Base-by-base conservation (phyloP, 2,113 vertebrate species). In the Sterna hirundo region DNA sequence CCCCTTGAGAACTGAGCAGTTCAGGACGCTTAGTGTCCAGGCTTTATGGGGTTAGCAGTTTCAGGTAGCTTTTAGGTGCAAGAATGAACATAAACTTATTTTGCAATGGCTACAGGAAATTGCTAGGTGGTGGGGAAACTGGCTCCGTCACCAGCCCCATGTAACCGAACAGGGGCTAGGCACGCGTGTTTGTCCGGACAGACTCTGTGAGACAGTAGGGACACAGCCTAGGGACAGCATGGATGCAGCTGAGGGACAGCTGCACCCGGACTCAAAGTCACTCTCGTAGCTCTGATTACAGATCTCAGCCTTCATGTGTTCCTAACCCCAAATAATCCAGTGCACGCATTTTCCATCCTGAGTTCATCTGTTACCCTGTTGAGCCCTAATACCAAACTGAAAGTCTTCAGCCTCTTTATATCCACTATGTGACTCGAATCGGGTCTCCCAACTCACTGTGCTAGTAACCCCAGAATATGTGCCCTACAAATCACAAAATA, bases 11-110 rank as follows among this genome's bases (percentile, higher is more conserved):
- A 8, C 20, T 30, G 46, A 25, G 65, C 16, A 25, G 38, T 18
- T 47, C 1, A 16, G 68, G 22, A 51, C 0, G 7, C 51, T 46
- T 11, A 9, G 15, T 36, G 38, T 3, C 0, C 0, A 81, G 36
- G 36, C 47, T 58, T 57, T 42, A 14, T 0, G 12, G 57, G 29
- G 14, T 27, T 26, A 44, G 55, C 51, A 54, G n/a, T 4, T 57
- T 21, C 80, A 49, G 71, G 38, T 6, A 4, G 36, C 34, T 66
- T 62, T 66, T 32, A 60, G 17, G 27, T 11, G 40, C n/a, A 32
- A 78, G 44, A 69, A 36, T 27, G 7, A 40, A 46, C 49, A 62
- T 3, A 27, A 42, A 11, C 15, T 2, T 38, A 16, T 62, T 81
- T 52, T 9, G 42, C 57, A 42, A 34, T 17, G 21, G n/a, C 40